Conservation (phyloP, 2,888 invertebrate genomes). For the Drosophila lutescens region DNA sequence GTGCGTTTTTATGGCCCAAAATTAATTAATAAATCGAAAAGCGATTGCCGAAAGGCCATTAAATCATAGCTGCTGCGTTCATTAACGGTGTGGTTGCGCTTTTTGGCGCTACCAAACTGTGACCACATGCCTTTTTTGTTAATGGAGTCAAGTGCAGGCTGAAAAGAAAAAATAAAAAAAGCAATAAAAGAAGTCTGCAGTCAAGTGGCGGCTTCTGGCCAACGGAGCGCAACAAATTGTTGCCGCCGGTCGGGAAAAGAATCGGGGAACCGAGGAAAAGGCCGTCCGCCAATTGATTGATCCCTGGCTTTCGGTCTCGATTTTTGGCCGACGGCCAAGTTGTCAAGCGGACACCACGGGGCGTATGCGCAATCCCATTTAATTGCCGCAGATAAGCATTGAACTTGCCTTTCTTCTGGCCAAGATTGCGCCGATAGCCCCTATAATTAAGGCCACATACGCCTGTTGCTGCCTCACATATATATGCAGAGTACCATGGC, state of each 20-base stretch:
- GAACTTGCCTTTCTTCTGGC: slow-evolving; percentile 59
- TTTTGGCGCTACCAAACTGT: slow-evolving; percentile 53
- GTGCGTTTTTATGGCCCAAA: slow-evolving; percentile 43
- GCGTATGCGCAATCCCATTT: slow-evolving; percentile 75
- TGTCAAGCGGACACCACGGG: slow-evolving; percentile 51
- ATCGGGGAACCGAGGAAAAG: slow-evolving; percentile 2
- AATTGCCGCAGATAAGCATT: slow-evolving; percentile 72
- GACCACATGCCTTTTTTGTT: slow-evolving; percentile 38
- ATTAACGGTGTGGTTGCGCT: slow-evolving; percentile 68
- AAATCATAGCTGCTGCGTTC: slow-evolving; percentile 61
- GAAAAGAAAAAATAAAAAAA: background rate
- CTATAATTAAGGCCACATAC: slow-evolving; percentile 70
- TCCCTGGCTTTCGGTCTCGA: slow-evolving; percentile 64
- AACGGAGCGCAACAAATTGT: slow-evolving; percentile 77
- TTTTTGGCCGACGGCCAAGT: slow-evolving; percentile 66
- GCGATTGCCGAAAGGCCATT: slow-evolving; percentile 42
- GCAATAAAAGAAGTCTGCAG: slow-evolving; percentile 17
- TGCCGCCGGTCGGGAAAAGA: slow-evolving; percentile 45
- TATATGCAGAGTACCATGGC: background rate
- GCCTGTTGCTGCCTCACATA: slow-evolving; percentile 38
- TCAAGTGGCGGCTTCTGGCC: slow-evolving; percentile 52
- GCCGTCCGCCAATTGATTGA: slow-evolving; percentile 64
- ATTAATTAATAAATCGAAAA: slow-evolving; percentile 25
- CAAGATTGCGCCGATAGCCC: slow-evolving; percentile 36
- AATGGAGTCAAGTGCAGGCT: slow-evolving; percentile 73